Evolutionary conservation across 2,113 vertebrate genomes (phyloP).

Genomic region (Nothoprocta perdicaria): DNA sequence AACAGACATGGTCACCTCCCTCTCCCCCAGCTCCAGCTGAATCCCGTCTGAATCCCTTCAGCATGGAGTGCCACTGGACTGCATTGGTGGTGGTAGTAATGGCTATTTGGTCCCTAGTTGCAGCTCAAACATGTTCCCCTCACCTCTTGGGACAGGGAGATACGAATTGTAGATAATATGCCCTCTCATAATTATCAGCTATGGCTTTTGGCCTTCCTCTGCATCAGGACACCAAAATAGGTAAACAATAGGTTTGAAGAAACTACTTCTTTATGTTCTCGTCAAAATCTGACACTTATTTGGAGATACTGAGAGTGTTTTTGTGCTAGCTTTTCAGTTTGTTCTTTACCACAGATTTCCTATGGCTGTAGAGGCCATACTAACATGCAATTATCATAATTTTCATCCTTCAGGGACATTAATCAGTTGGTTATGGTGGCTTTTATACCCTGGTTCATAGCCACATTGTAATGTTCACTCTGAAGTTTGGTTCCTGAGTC

Average conservation of each 20-base stretch:
- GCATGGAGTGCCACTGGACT: fast-evolving
- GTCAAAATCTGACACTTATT: not conserved
- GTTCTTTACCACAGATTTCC: constrained; percentile 58
- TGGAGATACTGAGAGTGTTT: not conserved
- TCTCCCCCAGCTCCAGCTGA: not conserved
- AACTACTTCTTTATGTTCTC: not conserved
- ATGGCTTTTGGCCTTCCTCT: not conserved
- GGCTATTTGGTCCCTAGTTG: not conserved
- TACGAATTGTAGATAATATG: not conserved
- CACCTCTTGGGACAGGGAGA: not conserved
- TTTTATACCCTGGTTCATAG: constrained; percentile 23
- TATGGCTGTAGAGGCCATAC: constrained; percentile 57
- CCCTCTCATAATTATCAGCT: not conserved
- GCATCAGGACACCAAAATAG: not conserved
- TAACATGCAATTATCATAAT: constrained; percentile 51
- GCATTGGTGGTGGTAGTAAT: not conserved
- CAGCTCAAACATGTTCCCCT: not conserved
- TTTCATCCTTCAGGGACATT: constrained; percentile 54
- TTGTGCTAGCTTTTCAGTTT: constrained; percentile 58
- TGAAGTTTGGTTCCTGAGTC: constrained; percentile 32
- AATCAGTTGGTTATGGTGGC: constrained; percentile 18
- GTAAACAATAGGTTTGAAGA: not conserved
- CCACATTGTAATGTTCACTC: constrained; percentile 38
- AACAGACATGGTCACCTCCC: not conserved
- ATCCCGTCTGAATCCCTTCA: not conserved